Evolutionary conservation across 2,888 invertebrate species (phyloP).

Genomic region (Doris montereyensis): DNA sequence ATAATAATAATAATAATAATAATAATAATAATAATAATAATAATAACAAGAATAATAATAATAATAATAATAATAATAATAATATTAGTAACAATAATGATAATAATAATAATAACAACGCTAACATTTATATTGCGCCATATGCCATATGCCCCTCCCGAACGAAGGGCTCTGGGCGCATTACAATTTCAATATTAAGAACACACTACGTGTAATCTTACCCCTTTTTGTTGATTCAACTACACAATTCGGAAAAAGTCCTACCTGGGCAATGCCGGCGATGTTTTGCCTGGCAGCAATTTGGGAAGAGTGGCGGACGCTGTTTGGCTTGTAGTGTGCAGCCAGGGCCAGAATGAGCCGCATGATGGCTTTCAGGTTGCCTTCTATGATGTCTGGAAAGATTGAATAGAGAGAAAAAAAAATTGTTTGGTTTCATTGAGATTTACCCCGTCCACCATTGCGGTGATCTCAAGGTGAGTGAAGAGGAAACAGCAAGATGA

Average conservation of each 20-base stretch:
- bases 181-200: no score
- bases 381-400: conserved; percentile 72
- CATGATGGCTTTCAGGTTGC: conserved; percentile 74
- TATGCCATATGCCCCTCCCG: no score
- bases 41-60: background rate
- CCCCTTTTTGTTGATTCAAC: no score
- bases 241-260: background rate
- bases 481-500: no score
- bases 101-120: background rate
- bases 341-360: conserved; percentile 74
- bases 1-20: conserved; percentile 6
- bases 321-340: conserved; percentile 74
- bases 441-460: no score
- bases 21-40: conserved; percentile 1
- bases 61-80: background rate
- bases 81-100: background rate
- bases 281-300: conserved; percentile 48
- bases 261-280: conserved; percentile 67
- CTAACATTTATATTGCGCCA: no score
- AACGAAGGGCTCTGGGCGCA: no score
- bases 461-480: no score
- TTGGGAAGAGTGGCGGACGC: conserved; percentile 65
- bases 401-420: no score
- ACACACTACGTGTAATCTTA: no score
- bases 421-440: no score